Evolutionary conservation across 2,888 invertebrate genomes (phyloP).

Genomic region (Drosophila siamana): DNA sequence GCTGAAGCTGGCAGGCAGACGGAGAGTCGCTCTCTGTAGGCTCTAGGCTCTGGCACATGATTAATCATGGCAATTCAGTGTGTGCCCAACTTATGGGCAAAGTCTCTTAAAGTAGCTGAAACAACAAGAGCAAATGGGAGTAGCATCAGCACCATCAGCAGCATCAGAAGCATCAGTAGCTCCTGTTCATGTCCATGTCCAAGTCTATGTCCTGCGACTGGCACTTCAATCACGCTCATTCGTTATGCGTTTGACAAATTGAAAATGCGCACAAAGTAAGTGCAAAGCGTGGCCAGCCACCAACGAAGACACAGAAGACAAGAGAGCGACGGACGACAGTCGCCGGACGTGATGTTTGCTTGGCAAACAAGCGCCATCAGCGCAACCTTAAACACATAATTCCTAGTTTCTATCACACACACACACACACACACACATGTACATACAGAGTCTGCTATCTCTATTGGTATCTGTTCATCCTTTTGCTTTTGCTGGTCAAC

Average conservation of each 20-base stretch:
- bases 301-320: neutral
- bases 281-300: slow-evolving; percentile 46
- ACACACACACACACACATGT: slow-evolving; percentile 3
- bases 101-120: slow-evolving; percentile 41
- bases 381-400: slow-evolving; percentile 67
- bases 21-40: slow-evolving; percentile 1
- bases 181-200: slow-evolving; percentile 10
- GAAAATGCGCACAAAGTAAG: slow-evolving; percentile 73
- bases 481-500: neutral
- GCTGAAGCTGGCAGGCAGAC: slow-evolving; percentile 29
- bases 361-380: slow-evolving; percentile 67
- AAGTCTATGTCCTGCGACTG: slow-evolving; percentile 49
- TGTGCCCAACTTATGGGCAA: slow-evolving; percentile 39
- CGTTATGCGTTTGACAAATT: slow-evolving; percentile 80
- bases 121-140: slow-evolving; percentile 9
- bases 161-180: slow-evolving; percentile 9
- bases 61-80: slow-evolving; percentile 78
- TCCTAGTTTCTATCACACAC: slow-evolving; percentile 27
- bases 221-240: slow-evolving; percentile 79
- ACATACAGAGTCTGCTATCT: neutral
- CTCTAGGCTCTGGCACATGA: slow-evolving; percentile 47
- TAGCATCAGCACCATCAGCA: slow-evolving; percentile 9
- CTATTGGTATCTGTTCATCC: slow-evolving; percentile 15
- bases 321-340: neutral
- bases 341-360: slow-evolving; percentile 66